phyloP scores from a whole-genome alignment of 1,140 invertebrate genomes.

The Cotesia vestalis region DNA sequence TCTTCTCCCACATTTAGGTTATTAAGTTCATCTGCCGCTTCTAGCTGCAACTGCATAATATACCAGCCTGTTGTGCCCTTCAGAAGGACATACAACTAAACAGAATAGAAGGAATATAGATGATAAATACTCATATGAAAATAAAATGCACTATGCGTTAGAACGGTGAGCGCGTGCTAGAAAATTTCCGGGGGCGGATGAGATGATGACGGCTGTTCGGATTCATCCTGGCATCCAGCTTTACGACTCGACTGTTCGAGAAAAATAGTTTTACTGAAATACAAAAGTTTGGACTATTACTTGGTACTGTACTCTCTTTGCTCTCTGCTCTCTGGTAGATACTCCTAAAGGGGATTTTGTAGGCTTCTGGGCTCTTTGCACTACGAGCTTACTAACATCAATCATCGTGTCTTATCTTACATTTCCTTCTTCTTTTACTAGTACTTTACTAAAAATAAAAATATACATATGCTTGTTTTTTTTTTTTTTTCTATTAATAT shows the following conservation, averaged over 20 bases:
- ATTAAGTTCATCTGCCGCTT: background rate
- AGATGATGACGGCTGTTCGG: background rate
- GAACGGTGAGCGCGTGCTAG: constrained; percentile 22
- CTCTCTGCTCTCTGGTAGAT: constrained; percentile 7
- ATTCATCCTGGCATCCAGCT: constrained; percentile 8
- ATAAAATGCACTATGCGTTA: too few relatives aligned
- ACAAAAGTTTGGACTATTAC: too few relatives aligned
- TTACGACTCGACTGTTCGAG: background rate
- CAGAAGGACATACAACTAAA: too few relatives aligned
- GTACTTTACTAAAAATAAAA: constrained; percentile 34
- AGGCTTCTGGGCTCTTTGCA: constrained; percentile 8
- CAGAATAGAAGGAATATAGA: too few relatives aligned
- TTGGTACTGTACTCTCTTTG: constrained; percentile 12
- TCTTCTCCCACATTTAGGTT: constrained; percentile 2
- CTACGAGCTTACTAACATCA: constrained; percentile 46
- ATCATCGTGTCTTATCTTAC: constrained; percentile 51
- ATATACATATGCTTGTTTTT: background rate
- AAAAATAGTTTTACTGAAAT: background rate
- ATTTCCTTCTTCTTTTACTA: constrained; percentile 39
- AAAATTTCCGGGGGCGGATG: constrained; percentile 13
- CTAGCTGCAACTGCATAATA: constrained; percentile 4
- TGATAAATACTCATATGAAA: too few relatives aligned
- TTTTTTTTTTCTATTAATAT: background rate
- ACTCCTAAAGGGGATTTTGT: constrained; percentile 25
- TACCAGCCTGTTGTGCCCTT: too few relatives aligned